Evolutionary conservation across 2,797 vertebrate species (phyloP).

Genomic region (Mus minutoides): DNA sequence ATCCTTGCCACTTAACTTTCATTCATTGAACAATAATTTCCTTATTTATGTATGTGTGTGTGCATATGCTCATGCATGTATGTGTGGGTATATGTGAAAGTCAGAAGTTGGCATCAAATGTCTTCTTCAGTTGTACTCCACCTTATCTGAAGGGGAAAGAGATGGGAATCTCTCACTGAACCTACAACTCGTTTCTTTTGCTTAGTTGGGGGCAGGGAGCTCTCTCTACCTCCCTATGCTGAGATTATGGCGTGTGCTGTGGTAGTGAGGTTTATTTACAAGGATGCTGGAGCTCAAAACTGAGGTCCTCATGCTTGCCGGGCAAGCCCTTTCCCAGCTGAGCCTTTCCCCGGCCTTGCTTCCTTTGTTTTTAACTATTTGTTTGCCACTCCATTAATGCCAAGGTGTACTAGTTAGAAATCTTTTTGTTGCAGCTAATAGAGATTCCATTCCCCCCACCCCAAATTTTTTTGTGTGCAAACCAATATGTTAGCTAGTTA

Average conservation of each 20-base stretch:
- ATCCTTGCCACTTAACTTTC: background rate
- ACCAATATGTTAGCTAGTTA: background rate
- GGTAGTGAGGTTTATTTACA: background rate
- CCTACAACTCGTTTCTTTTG: background rate
- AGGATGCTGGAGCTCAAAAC: background rate
- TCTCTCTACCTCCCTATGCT: background rate
- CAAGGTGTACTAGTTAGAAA: background rate
- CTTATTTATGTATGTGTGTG: background rate
- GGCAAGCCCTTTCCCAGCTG: background rate
- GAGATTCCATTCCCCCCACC: background rate
- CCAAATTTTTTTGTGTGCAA: background rate
- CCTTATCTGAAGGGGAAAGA: background rate
- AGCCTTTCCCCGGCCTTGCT: no score
- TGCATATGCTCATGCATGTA: no score
- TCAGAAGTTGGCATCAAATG: background rate
- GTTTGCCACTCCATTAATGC: background rate
- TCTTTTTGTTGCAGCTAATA: background rate
- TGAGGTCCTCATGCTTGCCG: background rate
- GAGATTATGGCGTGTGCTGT: no score
- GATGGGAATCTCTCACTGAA: background rate
- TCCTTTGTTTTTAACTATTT: conserved; percentile 31
- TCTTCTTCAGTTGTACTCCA: background rate
- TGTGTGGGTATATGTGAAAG: background rate
- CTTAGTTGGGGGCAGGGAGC: background rate
- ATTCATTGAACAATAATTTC: background rate